phyloP scores from a whole-genome alignment of 2,797 vertebrate genomes.

The Falco rusticolus region DNA sequence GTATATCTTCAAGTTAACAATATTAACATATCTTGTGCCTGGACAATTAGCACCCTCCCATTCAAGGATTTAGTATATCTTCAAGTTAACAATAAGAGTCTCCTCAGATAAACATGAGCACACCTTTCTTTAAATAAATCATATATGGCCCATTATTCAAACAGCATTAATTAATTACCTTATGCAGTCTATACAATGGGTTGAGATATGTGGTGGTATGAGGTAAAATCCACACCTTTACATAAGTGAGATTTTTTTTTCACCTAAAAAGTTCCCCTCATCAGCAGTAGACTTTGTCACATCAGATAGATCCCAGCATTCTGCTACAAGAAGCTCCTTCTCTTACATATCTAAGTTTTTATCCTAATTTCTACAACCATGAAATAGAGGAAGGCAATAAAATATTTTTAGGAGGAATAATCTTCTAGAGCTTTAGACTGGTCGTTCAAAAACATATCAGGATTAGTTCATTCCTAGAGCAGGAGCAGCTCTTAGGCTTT shows the following conservation, averaged over 20 bases:
- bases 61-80: too few relatives aligned
- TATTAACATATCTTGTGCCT: too few relatives aligned
- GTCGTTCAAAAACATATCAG: background rate
- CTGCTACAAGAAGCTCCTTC: background rate
- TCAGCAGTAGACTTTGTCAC: background rate
- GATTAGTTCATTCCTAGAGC: background rate
- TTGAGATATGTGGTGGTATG: background rate
- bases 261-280: background rate
- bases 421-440: background rate
- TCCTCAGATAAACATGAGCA: too few relatives aligned
- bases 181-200: background rate
- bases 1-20: too few relatives aligned
- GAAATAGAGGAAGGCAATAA: background rate
- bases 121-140: too few relatives aligned
- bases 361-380: background rate
- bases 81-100: too few relatives aligned
- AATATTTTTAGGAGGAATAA: background rate
- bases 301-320: background rate
- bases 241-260: background rate
- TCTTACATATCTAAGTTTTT: background rate
- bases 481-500: background rate
- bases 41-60: too few relatives aligned
- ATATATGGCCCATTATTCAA: too few relatives aligned
- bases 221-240: background rate
- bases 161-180: background rate